Conservation (phyloP, 2,113 vertebrate species). For the Sinocyclocheilus anshuiensis region DNA sequence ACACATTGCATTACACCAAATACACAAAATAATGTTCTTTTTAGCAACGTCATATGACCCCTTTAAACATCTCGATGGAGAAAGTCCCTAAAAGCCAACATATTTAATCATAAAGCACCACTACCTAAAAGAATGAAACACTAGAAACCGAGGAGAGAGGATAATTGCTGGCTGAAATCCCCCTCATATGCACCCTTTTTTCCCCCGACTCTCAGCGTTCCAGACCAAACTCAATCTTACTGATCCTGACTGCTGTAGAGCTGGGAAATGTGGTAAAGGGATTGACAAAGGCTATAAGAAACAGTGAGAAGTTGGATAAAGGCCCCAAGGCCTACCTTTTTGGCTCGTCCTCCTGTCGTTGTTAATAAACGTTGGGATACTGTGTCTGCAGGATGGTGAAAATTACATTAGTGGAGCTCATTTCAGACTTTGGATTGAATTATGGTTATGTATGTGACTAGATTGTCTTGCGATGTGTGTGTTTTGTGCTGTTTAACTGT, state of each 20-base stretch:
- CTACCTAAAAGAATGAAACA: background rate
- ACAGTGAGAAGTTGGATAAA: conserved; percentile 84
- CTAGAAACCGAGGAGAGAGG: conserved; percentile 1
- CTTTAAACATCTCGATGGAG: background rate
- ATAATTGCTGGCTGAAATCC: conserved; percentile 7
- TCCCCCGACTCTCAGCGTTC: too few relatives aligned
- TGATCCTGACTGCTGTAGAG: background rate
- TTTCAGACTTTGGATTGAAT: background rate
- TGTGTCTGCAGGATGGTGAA: conserved; percentile 7
- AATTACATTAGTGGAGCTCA: background rate
- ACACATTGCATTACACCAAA: too few relatives aligned
- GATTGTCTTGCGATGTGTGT: background rate
- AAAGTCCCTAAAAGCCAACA: background rate
- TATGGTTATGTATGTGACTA: background rate
- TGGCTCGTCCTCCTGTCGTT: conserved; percentile 83
- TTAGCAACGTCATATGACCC: too few relatives aligned
- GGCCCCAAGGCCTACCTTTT: conserved; percentile 83
- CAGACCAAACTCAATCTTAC: background rate
- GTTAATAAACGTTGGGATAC: conserved; percentile 59
- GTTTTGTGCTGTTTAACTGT: background rate
- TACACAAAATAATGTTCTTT: too few relatives aligned
- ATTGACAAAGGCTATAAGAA: conserved; percentile 40
- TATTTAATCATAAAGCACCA: background rate
- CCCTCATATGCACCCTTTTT: background rate
- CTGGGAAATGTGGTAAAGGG: background rate